phyloP scores from a whole-genome alignment of 2,888 invertebrate species.

The Epirrita christyi region DNA sequence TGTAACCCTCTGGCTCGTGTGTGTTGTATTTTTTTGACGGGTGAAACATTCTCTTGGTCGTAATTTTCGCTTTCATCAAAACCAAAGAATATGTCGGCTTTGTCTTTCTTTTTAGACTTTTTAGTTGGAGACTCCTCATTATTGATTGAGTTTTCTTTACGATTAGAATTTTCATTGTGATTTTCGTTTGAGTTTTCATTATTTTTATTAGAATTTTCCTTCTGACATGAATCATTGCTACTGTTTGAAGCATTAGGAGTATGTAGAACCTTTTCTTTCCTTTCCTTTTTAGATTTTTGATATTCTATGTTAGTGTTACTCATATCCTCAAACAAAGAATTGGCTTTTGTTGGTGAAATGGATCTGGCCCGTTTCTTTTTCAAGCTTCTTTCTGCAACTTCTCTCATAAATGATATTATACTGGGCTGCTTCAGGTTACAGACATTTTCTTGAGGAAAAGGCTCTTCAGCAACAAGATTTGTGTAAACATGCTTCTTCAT shows the following conservation, averaged over 20 bases:
- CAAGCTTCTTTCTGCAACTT: slow-evolving; percentile 65
- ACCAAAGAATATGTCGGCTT: slow-evolving; percentile 73
- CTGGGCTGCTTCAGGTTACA: slow-evolving; percentile 72
- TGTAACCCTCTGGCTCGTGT: slow-evolving; percentile 51
- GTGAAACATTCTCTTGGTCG: slow-evolving; percentile 72
- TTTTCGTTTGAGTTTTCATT: no score
- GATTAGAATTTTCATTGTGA: slow-evolving; percentile 42
- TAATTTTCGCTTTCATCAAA: slow-evolving; percentile 72
- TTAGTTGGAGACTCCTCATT: slow-evolving; percentile 40
- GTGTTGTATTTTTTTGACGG: slow-evolving; percentile 52
- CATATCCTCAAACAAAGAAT: slow-evolving; percentile 56
- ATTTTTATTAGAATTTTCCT: slow-evolving; percentile 42
- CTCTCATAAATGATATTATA: slow-evolving; percentile 76
- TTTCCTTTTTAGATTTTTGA: slow-evolving; percentile 40
- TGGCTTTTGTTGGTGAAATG: slow-evolving; percentile 57
- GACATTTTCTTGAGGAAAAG: slow-evolving; percentile 50
- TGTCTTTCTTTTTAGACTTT: slow-evolving; percentile 46
- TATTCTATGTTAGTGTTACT: slow-evolving; percentile 34
- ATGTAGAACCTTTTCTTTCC: slow-evolving; percentile 31
- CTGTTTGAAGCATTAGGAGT: slow-evolving; percentile 31
- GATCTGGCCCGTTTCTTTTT: slow-evolving; percentile 62
- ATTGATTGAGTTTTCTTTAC: slow-evolving; percentile 36
- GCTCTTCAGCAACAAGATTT: slow-evolving; percentile 55
- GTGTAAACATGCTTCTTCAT: slow-evolving; percentile 78
- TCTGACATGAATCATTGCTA: slow-evolving; percentile 43